Base-by-base conservation (phyloP, 2,797 vertebrate species). In the Dicrostonyx torquatus region DNA sequence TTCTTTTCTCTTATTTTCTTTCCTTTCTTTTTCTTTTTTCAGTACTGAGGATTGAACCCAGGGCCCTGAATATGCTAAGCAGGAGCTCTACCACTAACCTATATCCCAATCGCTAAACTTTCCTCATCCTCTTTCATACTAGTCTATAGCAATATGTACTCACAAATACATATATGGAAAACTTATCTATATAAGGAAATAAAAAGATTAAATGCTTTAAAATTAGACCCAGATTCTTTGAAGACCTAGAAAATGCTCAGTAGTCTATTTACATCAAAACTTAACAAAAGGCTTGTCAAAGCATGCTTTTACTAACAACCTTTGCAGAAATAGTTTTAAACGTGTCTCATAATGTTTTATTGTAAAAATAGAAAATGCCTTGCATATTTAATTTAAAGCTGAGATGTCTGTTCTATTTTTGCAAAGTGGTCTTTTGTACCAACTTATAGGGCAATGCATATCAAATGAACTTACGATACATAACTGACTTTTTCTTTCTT, bases 331-430 rank as follows among this genome's bases (percentile, higher is more conserved):
- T 83, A 90, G 37, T 87, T 87, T 87, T 29, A 72, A 93, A 50
- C 11, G 62, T 94, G 91, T 89, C n/a, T 70, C 20, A 80, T 17
- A 80, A 68, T 87, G 76, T 60, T 92, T 90, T 87, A 79, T 85
- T 77, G 12, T 89, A n/a, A 73, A 95, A 92, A 62, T 37, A 24
- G 37, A 93, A 94, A 90, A 90, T 13, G 48, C 76, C 73, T 79
- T 90, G 37, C 40, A 72, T 40, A 13, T 82, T 15, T 88, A 80
- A 79, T 73, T 88, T 95, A 88, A 68, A 91, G 18, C 72, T 72
- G 31, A 77, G 73, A 73, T n/a, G 26, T 53, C 77, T 89, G 34
- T 76, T 94, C 90, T 90, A 64, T 86, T 84, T 4, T 4, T 84
- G 86, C 8, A 64, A 93, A 87, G 26, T 60, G 13, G 37, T 6